Evolutionary conservation across 2,888 invertebrate genomes (phyloP).

Genomic region (Gryllus longicercus): DNA sequence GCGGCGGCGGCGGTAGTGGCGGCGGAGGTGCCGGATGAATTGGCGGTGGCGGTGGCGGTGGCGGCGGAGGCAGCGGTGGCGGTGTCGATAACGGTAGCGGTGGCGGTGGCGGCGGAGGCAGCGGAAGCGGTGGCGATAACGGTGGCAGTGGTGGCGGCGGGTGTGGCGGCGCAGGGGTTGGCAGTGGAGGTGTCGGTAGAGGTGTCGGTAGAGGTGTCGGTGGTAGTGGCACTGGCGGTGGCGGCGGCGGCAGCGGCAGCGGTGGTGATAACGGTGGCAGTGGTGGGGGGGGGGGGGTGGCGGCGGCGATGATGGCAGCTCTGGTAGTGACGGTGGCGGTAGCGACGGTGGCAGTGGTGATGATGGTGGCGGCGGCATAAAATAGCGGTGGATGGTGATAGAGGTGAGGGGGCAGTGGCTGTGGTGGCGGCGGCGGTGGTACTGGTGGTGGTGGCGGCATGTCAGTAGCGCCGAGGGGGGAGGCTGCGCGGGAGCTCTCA

Average conservation of each 20-base stretch:
- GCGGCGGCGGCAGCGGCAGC: not conserved
- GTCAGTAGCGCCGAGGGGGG: not conserved
- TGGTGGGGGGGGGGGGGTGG: no score
- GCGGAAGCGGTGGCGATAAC: no score
- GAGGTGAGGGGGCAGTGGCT: not conserved
- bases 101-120: no score
- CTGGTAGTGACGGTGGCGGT: not conserved
- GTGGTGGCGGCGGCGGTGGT: not conserved
- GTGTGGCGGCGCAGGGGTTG: no score
- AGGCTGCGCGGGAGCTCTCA: not conserved
- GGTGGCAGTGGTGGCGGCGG: no score
- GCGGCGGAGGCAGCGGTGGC: no score
- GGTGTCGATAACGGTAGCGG: no score
- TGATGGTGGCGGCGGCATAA: not conserved
- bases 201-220: not conserved
- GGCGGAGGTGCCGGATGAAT: no score
- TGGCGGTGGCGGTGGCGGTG: no score
- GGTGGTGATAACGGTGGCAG: not conserved
- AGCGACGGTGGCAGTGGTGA: not conserved
- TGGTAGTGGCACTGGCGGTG: not conserved
- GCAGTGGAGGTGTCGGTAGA: not conserved
- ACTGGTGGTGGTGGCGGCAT: not conserved
- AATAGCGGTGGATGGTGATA: no score
- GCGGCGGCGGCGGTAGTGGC: no score
- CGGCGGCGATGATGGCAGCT: not conserved